Percentiles rank a stretch among this genome's conserved stretches.
Conservation (phyloP, 2,113 vertebrate genomes). For the Ageneiosus marmoratus region DNA sequence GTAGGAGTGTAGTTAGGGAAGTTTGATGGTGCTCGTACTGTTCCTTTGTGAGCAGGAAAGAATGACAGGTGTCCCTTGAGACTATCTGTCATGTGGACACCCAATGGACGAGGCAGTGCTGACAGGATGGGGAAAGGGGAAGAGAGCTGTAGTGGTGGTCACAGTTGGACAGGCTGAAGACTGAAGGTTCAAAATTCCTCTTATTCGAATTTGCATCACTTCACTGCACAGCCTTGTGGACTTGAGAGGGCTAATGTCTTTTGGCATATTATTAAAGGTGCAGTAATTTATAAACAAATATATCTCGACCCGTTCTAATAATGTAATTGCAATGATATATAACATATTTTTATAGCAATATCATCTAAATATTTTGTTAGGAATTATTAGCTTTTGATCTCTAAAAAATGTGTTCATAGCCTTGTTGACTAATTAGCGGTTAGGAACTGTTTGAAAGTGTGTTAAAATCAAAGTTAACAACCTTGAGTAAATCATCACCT, state of each 20-base stretch:
- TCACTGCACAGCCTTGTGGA: background rate
- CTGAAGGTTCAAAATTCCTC: background rate
- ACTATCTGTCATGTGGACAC: background rate
- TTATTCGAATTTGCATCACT: background rate
- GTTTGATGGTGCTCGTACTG: background rate
- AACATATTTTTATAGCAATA: background rate
- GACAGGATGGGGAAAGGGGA: slow-evolving; percentile 4
- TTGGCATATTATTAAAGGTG: background rate
- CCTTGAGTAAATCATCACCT: background rate
- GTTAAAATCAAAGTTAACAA: background rate
- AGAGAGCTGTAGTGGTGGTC: background rate
- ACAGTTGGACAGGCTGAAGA: slow-evolving; percentile 8
- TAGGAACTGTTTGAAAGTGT: background rate
- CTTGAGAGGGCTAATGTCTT: background rate
- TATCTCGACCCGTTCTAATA: background rate
- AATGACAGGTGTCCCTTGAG: slow-evolving; percentile 35
- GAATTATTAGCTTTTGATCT: background rate
- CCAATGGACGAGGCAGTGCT: background rate
- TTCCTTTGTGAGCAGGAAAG: background rate
- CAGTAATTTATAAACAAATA: background rate
- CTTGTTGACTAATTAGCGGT: background rate
- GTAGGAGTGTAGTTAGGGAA: background rate
- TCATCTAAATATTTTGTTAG: background rate
- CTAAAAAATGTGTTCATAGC: background rate
- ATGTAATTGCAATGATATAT: background rate